Evolutionary conservation across 2,113 vertebrate genomes (phyloP), one percentile per base, ranked within the genome.

Genomic region (Gavialis gangeticus): DNA sequence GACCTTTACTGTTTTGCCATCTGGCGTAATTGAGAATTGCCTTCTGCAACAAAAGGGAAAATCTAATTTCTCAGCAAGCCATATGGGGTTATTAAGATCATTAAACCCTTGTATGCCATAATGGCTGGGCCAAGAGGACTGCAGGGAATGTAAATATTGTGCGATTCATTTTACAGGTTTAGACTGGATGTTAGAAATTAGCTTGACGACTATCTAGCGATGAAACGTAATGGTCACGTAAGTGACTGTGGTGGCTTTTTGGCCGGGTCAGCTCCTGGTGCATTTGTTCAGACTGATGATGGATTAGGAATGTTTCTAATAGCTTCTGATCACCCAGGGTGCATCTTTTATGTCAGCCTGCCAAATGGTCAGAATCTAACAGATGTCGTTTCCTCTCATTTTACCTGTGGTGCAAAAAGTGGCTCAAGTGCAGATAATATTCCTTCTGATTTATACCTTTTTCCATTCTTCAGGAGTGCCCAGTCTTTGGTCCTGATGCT

Each of bases 1-100:
- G 96, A 94, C 96, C 95, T 96, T 96, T 85, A 78, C 94, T 96
- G 96, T 95, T 97, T 97, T 96, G 94, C 97, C 96, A 96, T 97
- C 96, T 96, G 95, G 93, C 96, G 1, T 94, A 96, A 97, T 94
- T 96, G 96, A 97, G 96, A 97, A 96, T 93, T 95, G 86, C 93
- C 92, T 96, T 96, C 96, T 95, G 96, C 78, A 95, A 89, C 94
- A 92, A 96, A 95, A 95, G 88, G 91, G 91, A 95, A 97, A 97
- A 96, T 96, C 96, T 96, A 96, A 97, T 96, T 96, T 96, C 92
- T 91, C 89, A 93, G 96, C 90, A 90, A 96, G 95, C 95, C 97
- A 95, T 96, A 96, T 97, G 96, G 95, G 95, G 92, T 96, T 96
- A 96, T 96, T 96, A 97, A 92, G 94, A 96, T 95, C 93, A 95